These are phyloP conservation scores for Trichechus manatus DNA, from an alignment of 2,113 vertebrate genomes.

Conservation along the genomic window DNA sequence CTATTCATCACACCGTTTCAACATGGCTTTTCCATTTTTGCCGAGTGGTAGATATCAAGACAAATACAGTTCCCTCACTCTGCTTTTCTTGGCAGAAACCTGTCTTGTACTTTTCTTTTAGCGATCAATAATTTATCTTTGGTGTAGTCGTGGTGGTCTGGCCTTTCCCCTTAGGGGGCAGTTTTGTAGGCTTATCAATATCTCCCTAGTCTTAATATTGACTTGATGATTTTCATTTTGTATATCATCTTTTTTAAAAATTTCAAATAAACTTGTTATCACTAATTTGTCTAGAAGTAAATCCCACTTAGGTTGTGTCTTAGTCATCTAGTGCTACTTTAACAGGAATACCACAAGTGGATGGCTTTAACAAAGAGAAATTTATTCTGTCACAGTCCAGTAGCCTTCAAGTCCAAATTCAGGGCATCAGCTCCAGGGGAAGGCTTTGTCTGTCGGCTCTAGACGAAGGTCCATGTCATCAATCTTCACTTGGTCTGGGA, in stretches of 20 bases:
- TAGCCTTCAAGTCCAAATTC: no score
- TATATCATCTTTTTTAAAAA: neutral
- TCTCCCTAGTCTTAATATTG: conserved; percentile 36
- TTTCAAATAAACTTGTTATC: neutral
- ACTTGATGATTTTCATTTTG: conserved; percentile 1
- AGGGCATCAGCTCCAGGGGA: no score
- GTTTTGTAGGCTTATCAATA: neutral
- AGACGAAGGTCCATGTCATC: no score
- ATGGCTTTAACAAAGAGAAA: no score
- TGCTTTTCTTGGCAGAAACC: conserved; percentile 39
- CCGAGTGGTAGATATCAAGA: conserved; percentile 23
- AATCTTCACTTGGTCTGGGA: no score
- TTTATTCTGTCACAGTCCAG: no score
- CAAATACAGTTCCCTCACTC: neutral
- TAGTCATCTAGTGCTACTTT: no score
- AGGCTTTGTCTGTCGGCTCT: no score
- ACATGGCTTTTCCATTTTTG: conserved; percentile 4
- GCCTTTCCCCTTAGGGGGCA: neutral
- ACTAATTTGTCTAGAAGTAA: neutral
- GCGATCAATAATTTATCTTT: conserved; percentile 3
- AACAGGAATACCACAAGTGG: no score
- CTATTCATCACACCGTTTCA: neutral
- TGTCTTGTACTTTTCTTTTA: neutral
- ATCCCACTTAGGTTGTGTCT: neutral
- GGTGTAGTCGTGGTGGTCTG: neutral